Percentiles rank a stretch among this genome's conserved stretches.
These are phyloP conservation scores for Meda fulgida DNA, from an alignment of 2,797 vertebrate genomes.

Conservation along the genomic window DNA sequence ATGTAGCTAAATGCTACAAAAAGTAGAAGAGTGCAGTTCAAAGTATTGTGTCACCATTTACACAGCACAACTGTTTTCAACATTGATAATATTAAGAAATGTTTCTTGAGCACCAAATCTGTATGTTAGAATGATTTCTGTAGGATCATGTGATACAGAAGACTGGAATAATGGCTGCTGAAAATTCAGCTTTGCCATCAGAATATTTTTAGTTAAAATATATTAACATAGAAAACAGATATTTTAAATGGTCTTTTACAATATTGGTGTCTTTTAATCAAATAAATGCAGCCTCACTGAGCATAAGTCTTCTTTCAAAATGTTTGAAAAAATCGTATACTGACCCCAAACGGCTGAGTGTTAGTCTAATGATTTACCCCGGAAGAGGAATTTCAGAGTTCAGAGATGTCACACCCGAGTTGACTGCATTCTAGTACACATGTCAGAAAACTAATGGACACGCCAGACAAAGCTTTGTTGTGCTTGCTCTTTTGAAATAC, in stretches of 20 bases:
- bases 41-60: neutral
- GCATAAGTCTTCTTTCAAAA: neutral
- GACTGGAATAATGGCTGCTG: neutral
- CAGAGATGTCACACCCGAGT: neutral
- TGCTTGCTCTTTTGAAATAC: neutral
- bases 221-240: neutral
- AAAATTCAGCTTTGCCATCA: neutral
- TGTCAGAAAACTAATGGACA: neutral
- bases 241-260: neutral
- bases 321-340: neutral
- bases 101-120: neutral
- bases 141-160: neutral
- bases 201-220: neutral
- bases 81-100: neutral
- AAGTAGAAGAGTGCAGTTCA: neutral
- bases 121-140: neutral
- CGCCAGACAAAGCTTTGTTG: neutral
- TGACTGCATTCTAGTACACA: neutral
- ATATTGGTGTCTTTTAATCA: neutral
- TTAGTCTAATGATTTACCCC: neutral
- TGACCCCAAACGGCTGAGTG: neutral
- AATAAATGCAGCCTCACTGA: neutral
- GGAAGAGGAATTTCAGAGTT: neutral
- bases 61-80: neutral
- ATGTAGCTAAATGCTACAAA: neutral